Conservation (phyloP, 2,113 vertebrate species). For the Thunnus maccoyii region DNA sequence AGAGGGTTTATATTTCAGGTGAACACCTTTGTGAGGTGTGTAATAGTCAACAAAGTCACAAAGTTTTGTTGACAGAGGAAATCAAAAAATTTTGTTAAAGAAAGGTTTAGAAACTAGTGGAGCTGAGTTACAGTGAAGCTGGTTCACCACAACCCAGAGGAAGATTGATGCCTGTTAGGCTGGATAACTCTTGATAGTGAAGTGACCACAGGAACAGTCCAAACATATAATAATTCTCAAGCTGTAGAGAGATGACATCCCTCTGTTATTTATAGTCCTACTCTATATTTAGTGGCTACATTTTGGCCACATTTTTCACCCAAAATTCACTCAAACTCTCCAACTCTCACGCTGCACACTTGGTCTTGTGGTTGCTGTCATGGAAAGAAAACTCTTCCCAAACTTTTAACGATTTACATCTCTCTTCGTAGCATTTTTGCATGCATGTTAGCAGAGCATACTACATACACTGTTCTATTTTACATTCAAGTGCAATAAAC, state of each 20-base stretch:
- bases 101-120: not conserved
- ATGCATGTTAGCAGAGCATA: not conserved
- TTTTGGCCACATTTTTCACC: not conserved
- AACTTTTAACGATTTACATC: not conserved
- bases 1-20: not conserved
- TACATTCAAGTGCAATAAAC: not conserved
- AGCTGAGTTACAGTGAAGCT: not conserved
- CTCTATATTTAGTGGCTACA: slow-evolving; percentile 22
- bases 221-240: slow-evolving; percentile 8
- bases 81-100: not conserved
- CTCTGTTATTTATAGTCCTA: slow-evolving; percentile 11
- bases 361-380: slow-evolving; percentile 26
- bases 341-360: not conserved
- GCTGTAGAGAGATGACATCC: slow-evolving; percentile 8
- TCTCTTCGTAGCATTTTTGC: not conserved
- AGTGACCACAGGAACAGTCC: not conserved
- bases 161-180: not conserved
- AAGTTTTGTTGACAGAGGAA: not conserved
- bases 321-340: not conserved
- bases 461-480: not conserved
- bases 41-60: not conserved
- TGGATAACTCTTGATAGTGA: not conserved
- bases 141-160: not conserved
- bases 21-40: not conserved
- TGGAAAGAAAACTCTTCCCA: slow-evolving; percentile 25